Evolutionary conservation across 1,140 invertebrate species (phyloP).

Genomic region (Pissodes strobi): DNA sequence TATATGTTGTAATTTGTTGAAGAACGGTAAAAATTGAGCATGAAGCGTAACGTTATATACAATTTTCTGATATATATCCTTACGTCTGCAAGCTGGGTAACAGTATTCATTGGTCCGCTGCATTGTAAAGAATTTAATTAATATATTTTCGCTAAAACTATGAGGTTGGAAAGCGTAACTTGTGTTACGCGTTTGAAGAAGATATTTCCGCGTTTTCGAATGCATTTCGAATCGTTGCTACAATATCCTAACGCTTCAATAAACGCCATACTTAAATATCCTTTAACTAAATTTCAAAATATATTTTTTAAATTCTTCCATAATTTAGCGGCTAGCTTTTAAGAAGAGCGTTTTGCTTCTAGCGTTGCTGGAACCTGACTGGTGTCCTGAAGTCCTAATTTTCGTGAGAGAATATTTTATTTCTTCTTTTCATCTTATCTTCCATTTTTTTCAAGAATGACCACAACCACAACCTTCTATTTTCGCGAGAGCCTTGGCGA

Average conservation of each 20-base stretch:
- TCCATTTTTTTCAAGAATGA: no score
- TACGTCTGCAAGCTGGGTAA: conserved; percentile 10
- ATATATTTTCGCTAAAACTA: conserved; percentile 39
- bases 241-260: conserved; percentile 22
- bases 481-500: no score
- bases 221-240: conserved; percentile 27
- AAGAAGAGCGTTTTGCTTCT: no score
- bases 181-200: conserved; percentile 42
- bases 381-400: no score
- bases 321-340: no score
- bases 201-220: conserved; percentile 49
- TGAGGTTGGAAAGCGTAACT: conserved; percentile 53
- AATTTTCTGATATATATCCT: conserved; percentile 25
- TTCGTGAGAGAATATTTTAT: no score
- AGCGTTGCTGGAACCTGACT: no score
- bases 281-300: no score
- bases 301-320: no score
- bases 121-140: conserved; percentile 32
- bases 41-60: conserved; percentile 10
- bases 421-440: no score
- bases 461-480: no score
- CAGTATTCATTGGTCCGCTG: conserved; percentile 31
- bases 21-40: conserved; percentile 23
- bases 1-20: conserved; percentile 11
- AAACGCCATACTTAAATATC: no score